Evolutionary conservation across 2,888 invertebrate species (phyloP), one percentile per base, ranked within the genome.

Genomic region (Tuberolachnus salignus): DNA sequence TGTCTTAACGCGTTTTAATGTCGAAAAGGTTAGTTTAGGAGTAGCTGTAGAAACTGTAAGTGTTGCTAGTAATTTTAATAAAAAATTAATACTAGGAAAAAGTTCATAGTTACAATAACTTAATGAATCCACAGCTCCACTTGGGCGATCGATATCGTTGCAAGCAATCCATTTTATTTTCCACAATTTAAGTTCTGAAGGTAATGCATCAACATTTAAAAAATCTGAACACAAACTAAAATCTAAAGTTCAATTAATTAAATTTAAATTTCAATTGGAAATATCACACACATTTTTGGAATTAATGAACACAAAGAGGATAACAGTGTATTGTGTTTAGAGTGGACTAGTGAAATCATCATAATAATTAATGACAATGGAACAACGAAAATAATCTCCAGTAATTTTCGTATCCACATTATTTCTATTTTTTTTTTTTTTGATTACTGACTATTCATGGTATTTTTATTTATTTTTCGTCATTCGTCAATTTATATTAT

Each of bases 131-230:
- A 53, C 1, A 34, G 19, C 13, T 67, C 6, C 10, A 53, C 2
- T n/a, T 69, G 34, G 19, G n/a, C 16, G 34, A 26, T 51, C 34
- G 21, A 13, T 26, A 67, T 51, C 67, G 44, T 46, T 66, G 16
- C 2, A 64, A 11, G 63, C 63, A 44, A 64, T 64, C 44, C 44
- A 64, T 64, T 64, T 64, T 64, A 19, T 64, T 64, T 64, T 19
- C 63, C 44, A 64, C 63, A 64, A 19, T 44, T 51, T 67, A n/a
- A 23, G 16, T 67, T 51, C 49, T 66, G 49, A 44, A 23, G 19
- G 23, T 49, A 66, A 16, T 67, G 49, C 13, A 46, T 49, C 23
- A 66, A 46, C 16, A 3, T 66, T 23, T 16, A 23, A 23, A 21
- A 49, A 14, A 23, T 34, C n/a, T 34, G 19, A 69, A 42, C 21